These are phyloP conservation scores for Dynastes tityus DNA, from an alignment of 2,888 invertebrate genomes.

Conservation along the genomic window DNA sequence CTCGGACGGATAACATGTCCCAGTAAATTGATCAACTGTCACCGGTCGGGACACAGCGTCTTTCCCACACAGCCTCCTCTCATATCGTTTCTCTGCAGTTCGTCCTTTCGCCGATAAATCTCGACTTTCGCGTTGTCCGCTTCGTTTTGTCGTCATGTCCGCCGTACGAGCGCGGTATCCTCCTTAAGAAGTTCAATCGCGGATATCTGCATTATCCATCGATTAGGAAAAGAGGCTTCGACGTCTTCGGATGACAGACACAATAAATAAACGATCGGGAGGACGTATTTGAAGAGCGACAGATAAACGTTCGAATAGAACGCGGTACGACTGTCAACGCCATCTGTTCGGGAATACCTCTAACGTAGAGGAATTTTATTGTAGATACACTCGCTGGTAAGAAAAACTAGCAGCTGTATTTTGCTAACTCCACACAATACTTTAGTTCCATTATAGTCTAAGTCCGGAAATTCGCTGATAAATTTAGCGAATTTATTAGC, in stretches of 20 bases:
- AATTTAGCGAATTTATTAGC: too few relatives aligned
- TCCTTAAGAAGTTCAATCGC: conserved; percentile 17
- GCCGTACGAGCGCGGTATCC: background rate
- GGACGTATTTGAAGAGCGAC: background rate
- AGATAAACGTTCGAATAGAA: background rate
- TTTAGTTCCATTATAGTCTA: too few relatives aligned
- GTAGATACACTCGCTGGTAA: too few relatives aligned
- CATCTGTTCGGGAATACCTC: background rate
- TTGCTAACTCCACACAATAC: too few relatives aligned
- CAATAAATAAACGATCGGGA: conserved; percentile 6
- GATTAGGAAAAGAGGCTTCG: conserved; percentile 6
- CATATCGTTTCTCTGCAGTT: too few relatives aligned
- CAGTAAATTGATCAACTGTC: conserved; percentile 13
- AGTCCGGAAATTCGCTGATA: too few relatives aligned
- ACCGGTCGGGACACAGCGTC: background rate
- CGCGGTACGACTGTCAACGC: background rate
- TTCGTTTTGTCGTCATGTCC: too few relatives aligned
- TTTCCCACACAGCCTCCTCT: too few relatives aligned
- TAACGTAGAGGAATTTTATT: too few relatives aligned
- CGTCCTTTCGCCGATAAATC: conserved; percentile 13
- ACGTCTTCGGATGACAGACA: background rate
- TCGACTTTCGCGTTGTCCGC: background rate
- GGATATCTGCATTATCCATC: conserved; percentile 23
- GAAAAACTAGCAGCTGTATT: too few relatives aligned
- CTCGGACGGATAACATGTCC: background rate